Evolutionary conservation across 2,797 vertebrate genomes (phyloP), one percentile per base, ranked within the genome.

Genomic region (Danio tinwini): DNA sequence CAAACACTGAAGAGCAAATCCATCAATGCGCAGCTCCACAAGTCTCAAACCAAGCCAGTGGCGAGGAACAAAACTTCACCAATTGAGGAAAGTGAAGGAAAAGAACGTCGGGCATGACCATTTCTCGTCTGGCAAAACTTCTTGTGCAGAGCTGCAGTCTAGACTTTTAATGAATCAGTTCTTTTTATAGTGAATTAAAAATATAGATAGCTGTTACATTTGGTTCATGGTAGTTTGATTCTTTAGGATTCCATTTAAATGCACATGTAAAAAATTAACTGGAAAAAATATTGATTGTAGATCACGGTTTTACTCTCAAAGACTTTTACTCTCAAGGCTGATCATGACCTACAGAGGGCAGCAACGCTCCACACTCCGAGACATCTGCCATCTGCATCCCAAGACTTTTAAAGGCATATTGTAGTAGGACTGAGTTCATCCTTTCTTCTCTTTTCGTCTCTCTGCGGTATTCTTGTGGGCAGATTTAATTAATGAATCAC

Each of bases 331-430:
- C n/a, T n/a, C 81, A 12, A 29, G 82, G 85, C 81, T 17, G 52
- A 83, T 42, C 79, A 53, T 42, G 5, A 17, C 86, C 93, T 88
- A 82, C 85, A 92, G 93, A 88, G 92, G 92, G 92, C 92, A 92
- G 92, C 86, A 91, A 87, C 83, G 88, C 84, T 83, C 89, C 88
- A 88, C 81, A 84, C 21, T 81, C 76, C 44, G 19, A 74, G 71
- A 61, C 40, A 29, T 29, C 71, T 80, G 56, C 55, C 17, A 63
- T 39, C 21, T 72, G 47, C 40, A 7, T 45, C 17, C 1, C 39
- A 78, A 64, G 49, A 44, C 16, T 74, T 76, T 65, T n/a, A 75
- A 64, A 52, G 56, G 14, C 69, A 59, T 37, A 52, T 11, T 52
- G 49, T 78, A 59, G 44, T 42, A n/a, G 47, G 17, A 11, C 10